These are phyloP conservation scores for Julus scandinavius DNA, from an alignment of 2,888 invertebrate species.

Conservation along the genomic window DNA sequence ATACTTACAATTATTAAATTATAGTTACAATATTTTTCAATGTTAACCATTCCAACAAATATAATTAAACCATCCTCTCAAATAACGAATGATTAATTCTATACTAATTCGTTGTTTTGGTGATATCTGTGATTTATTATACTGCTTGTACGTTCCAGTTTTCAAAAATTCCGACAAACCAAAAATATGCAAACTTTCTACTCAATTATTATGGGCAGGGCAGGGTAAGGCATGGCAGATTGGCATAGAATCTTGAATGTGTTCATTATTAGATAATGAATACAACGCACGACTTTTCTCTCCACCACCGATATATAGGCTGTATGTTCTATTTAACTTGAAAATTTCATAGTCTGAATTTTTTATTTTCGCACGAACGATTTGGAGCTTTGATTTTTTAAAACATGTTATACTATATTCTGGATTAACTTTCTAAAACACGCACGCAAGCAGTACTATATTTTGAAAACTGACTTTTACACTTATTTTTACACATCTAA, in stretches of 20 bases:
- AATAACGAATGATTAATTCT: too few relatives aligned
- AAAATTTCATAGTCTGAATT: background rate
- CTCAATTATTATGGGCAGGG: constrained; percentile 37
- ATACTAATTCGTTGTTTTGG: background rate
- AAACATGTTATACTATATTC: background rate
- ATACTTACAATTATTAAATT: too few relatives aligned
- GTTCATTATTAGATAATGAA: constrained; percentile 39
- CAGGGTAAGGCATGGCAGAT: background rate
- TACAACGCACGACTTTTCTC: background rate
- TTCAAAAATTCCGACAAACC: background rate
- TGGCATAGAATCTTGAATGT: background rate
- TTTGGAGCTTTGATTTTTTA: background rate
- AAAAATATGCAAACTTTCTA: background rate
- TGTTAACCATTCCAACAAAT: too few relatives aligned
- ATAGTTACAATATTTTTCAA: too few relatives aligned
- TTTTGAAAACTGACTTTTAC: background rate
- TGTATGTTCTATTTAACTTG: constrained; percentile 43
- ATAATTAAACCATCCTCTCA: too few relatives aligned
- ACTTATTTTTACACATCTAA: background rate
- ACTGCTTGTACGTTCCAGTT: background rate
- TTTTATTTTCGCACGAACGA: background rate
- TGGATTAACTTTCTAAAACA: background rate
- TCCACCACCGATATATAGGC: constrained; percentile 10
- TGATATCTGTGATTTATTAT: background rate
- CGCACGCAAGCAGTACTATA: background rate